Evolutionary conservation across 2,888 invertebrate genomes (phyloP), one percentile per base, ranked within the genome.

Genomic region (Sarcophaga carnaria): DNA sequence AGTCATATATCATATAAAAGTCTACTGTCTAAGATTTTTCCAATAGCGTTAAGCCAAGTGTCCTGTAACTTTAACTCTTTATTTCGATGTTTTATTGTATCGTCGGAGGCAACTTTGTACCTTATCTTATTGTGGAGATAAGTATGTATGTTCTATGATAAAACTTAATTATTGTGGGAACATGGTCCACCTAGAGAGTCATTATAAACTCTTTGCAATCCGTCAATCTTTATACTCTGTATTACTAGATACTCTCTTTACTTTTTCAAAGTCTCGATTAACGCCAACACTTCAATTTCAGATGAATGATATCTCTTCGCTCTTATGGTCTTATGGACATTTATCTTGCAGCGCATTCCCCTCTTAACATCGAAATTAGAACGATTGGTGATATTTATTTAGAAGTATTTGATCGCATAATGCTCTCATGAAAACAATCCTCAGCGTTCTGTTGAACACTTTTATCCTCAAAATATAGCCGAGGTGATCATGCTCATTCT

Each of bases 401-500:
- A 37, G 37, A 37, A 37, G 6, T 37, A 6, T 1, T 6, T 5
- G 1, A 37, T 37, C 8, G 37, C 1, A 37, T 6, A 37, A 37
- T 37, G 8, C 37, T 37, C 6, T 37, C 6, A 37, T 37, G 37
- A 1, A 37, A 37, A 0, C 6, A 37, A 2, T 37, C 6, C 6
- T 0, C 5, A 37, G 6, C 37, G 6, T 49, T 2, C 86, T 80
- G 22, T 88, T 83, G 12, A 17, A 62, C 14, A 88, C 11, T 3
- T 83, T 49, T 5, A 87, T 66, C 17, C 82, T 88, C 80, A 87
- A 85, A 45, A 78, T 81, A 88, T 77, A 2, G 81, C 80, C 8
- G 85, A 75, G 10, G 20, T 27, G 0, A 27, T 27, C 27, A 4
- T 6, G 8, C 6, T 37, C 6, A 22, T 20, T 49, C 12, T 0